A percentile compares a stretch with the other conserved stretches of the same genome.
Conservation (phyloP, 2,113 vertebrate species). For the Spea multiplicata region DNA sequence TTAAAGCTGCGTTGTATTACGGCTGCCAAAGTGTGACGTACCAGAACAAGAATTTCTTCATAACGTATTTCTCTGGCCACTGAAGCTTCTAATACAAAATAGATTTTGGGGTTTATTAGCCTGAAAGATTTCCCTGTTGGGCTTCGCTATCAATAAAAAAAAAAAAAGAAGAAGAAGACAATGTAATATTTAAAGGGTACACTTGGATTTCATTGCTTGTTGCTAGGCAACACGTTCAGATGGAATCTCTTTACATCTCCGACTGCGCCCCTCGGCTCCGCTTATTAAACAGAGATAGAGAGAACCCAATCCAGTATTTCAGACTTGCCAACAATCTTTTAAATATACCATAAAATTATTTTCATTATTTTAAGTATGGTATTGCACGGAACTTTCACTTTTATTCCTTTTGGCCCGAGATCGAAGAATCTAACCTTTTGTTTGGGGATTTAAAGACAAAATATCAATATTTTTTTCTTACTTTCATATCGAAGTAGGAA, state of each 20-base stretch:
- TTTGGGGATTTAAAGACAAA: constrained; percentile 4
- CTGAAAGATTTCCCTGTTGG: not conserved
- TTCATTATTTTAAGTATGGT: constrained; percentile 12
- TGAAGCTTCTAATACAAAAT: constrained; percentile 10
- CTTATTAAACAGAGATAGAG: not conserved
- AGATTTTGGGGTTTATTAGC: not conserved
- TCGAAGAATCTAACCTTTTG: not conserved
- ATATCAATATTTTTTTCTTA: not conserved
- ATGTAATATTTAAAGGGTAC: not conserved
- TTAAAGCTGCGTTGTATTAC: not conserved
- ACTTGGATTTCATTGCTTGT: not conserved
- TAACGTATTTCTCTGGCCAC: not conserved
- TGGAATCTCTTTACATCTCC: constrained; percentile 12
- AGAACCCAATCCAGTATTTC: constrained; percentile 2
- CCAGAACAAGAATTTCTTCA: constrained; percentile 26
- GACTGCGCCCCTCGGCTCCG: constrained; percentile 18
- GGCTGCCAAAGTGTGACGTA: constrained; percentile 10
- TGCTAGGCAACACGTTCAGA: constrained; percentile 10
- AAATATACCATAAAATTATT: constrained; percentile 5
- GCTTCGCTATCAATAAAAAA: not conserved
- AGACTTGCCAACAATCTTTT: constrained; percentile 18
- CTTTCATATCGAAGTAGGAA: constrained; percentile 8
- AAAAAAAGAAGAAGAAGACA: constrained; percentile 11
- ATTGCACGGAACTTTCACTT: not conserved
- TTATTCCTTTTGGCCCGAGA: constrained; percentile 7